Evolutionary conservation across 2,113 vertebrate genomes (phyloP).

Genomic region (Ciconia boyciana): DNA sequence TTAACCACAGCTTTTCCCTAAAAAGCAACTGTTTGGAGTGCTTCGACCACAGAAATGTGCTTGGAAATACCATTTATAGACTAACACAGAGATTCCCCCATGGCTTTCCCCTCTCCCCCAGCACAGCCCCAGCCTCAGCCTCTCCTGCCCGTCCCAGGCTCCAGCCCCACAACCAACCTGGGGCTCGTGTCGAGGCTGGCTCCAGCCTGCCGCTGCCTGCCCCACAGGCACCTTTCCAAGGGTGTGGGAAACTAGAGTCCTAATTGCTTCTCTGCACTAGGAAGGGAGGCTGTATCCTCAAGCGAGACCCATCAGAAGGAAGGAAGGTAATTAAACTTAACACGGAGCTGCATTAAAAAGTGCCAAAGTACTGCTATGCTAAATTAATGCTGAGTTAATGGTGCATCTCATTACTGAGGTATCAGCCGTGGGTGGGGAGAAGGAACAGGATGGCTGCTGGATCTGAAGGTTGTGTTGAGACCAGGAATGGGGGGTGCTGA

Average conservation of each 20-base stretch:
- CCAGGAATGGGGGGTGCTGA: not conserved
- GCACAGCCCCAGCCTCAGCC: not conserved
- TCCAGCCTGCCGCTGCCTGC: not conserved
- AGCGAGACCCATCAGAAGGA: not conserved
- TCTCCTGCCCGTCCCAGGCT: not conserved
- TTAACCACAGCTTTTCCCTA: not conserved
- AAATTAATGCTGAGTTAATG: not conserved
- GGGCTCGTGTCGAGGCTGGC: rapidly evolving
- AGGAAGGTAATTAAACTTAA: not conserved
- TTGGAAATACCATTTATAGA: not conserved
- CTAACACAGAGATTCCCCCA: not conserved
- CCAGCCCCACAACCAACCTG: not conserved
- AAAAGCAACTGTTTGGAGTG: not conserved
- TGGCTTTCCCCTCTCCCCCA: not conserved
- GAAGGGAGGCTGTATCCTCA: not conserved
- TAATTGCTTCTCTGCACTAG: not conserved
- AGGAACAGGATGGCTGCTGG: not conserved
- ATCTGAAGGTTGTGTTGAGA: not conserved
- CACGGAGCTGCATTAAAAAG: not conserved
- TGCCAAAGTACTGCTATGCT: not conserved
- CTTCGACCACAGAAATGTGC: not conserved
- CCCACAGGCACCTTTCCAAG: not conserved
- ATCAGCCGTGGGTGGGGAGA: not conserved
- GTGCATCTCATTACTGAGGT: not conserved
- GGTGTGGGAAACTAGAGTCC: not conserved